Evolutionary conservation across 2,113 vertebrate species (phyloP).

Genomic region (Rhagologus leucostigma): DNA sequence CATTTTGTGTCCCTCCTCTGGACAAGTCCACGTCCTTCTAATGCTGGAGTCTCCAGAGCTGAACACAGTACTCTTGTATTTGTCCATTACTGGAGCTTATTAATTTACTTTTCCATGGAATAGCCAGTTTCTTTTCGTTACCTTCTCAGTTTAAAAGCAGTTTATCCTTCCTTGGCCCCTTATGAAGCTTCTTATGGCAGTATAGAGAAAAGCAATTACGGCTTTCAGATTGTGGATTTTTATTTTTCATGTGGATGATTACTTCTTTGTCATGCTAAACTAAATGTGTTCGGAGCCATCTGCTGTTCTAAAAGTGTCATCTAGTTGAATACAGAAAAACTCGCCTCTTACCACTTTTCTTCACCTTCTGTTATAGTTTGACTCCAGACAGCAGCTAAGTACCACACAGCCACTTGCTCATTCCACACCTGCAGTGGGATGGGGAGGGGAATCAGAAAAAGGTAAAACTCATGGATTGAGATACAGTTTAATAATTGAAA

Average conservation of each 20-base stretch:
- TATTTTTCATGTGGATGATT: neutral
- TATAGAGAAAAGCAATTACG: neutral
- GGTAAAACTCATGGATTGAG: neutral
- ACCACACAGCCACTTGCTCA: neutral
- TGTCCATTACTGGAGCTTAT: neutral
- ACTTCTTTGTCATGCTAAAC: neutral
- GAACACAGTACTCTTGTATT: neutral
- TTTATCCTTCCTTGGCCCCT: neutral
- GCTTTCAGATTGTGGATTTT: neutral
- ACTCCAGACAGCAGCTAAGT: neutral
- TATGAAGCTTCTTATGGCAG: neutral
- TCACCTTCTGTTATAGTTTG: neutral
- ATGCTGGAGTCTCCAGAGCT: fast-evolving
- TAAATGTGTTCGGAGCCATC: neutral
- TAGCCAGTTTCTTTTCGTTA: neutral
- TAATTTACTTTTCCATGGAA: neutral
- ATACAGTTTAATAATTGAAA: neutral
- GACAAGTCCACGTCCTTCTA: neutral
- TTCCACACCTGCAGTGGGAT: neutral
- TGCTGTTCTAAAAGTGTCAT: neutral
- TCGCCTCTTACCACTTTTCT: fast-evolving
- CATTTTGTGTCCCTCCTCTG: neutral
- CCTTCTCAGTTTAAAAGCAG: neutral
- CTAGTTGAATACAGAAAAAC: neutral
- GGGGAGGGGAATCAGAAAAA: neutral